These are phyloP conservation scores for Parasteatoda lunata DNA, from an alignment of 2,888 invertebrate species.

Conservation along the genomic window DNA sequence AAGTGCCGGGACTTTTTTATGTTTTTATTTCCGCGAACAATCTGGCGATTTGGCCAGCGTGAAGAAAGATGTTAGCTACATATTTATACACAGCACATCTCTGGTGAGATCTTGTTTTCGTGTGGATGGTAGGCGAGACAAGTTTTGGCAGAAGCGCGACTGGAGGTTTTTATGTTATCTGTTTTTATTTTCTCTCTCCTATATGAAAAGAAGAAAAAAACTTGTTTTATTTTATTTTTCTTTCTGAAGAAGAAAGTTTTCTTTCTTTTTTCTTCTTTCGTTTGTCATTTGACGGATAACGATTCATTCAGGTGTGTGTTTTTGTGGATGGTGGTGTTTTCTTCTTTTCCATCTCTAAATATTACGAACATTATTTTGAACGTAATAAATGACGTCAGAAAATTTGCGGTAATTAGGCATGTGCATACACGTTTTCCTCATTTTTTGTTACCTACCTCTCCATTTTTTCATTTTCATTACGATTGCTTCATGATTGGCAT, in stretches of 20 bases:
- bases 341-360: too few species aligned
- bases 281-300: too few species aligned
- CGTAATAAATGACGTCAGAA: too few species aligned
- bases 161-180: background rate
- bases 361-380: too few species aligned
- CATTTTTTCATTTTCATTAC: too few species aligned
- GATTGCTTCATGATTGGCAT: too few species aligned
- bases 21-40: slow-evolving; percentile 7
- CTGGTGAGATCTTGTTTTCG: background rate
- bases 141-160: slow-evolving; percentile 14
- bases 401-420: too few species aligned
- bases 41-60: background rate
- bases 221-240: background rate
- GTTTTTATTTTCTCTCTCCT: background rate
- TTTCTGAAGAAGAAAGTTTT: background rate
- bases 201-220: too few species aligned
- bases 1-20: background rate
- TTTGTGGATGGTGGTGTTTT: too few species aligned
- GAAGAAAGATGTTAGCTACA: slow-evolving; percentile 42
- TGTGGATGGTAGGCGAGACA: slow-evolving; percentile 8
- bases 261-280: background rate
- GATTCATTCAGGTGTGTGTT: too few species aligned
- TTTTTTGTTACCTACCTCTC: too few species aligned
- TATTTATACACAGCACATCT: slow-evolving; percentile 36
- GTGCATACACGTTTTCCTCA: too few species aligned